A percentile compares a stretch with the other conserved stretches of the same genome.
Evolutionary conservation across 2,888 invertebrate species (phyloP).

Genomic region (Xestia rhomboidea): DNA sequence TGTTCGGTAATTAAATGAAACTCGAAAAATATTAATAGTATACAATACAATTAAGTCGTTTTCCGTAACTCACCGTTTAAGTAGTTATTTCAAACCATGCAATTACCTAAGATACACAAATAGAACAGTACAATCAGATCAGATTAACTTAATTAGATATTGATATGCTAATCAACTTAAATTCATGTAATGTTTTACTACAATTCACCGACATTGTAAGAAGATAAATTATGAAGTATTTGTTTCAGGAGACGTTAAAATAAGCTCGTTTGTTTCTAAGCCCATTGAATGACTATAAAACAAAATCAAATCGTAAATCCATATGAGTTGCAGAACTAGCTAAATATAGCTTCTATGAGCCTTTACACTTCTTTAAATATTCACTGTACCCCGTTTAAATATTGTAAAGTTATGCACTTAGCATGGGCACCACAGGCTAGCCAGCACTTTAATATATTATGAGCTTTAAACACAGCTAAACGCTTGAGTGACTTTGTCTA

Average conservation of each 20-base stretch:
- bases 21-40: not conserved
- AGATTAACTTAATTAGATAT: too few species aligned
- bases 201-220: not conserved
- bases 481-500: conserved; percentile 60
- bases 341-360: not conserved
- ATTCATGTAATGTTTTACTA: too few species aligned
- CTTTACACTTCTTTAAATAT: conserved; percentile 7
- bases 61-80: not conserved
- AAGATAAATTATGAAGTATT: not conserved
- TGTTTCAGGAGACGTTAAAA: not conserved
- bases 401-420: conserved; percentile 17
- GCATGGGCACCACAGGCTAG: conserved; percentile 16
- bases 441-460: conserved; percentile 47
- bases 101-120: not conserved
- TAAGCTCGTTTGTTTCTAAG: not conserved
- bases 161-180: not conserved
- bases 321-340: not conserved
- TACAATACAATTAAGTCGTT: not conserved
- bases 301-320: not conserved
- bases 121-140: not conserved
- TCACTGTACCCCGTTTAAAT: conserved; percentile 25
- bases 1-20: not conserved
- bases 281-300: not conserved
- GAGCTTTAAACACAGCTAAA: conserved; percentile 46
- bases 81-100: not conserved